These are phyloP conservation scores for Leucania comma DNA, from an alignment of 2,888 invertebrate genomes.

Conservation along the genomic window DNA sequence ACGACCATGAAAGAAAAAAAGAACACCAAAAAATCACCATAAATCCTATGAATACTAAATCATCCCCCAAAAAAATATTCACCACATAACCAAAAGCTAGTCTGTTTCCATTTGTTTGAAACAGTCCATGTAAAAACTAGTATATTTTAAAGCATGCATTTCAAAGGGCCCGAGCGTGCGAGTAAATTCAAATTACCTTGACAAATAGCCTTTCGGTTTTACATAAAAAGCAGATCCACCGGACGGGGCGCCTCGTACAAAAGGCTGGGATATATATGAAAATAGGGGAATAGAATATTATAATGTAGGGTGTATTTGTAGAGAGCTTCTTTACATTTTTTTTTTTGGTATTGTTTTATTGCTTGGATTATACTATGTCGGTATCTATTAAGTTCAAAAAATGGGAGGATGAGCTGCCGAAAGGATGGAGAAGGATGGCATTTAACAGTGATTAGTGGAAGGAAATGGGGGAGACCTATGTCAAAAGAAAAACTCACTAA, in stretches of 20 bases:
- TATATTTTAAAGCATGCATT: slow-evolving; percentile 63
- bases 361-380: background rate
- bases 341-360: background rate
- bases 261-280: slow-evolving; percentile 48
- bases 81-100: slow-evolving; percentile 32
- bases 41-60: slow-evolving; percentile 53
- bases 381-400: no score
- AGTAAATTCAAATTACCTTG: slow-evolving; percentile 69
- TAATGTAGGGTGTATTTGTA: slow-evolving; percentile 15
- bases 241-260: slow-evolving; percentile 48
- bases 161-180: slow-evolving; percentile 60
- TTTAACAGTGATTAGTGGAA: no score
- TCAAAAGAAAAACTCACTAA: no score
- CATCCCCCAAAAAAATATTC: slow-evolving; percentile 29
- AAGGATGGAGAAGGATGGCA: no score
- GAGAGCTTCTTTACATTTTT: slow-evolving; percentile 34
- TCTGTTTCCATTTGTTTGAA: slow-evolving; percentile 51
- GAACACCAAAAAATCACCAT: slow-evolving; percentile 28
- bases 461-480: no score
- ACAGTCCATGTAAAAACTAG: slow-evolving; percentile 51
- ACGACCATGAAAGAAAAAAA: background rate
- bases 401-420: no score
- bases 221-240: slow-evolving; percentile 65
- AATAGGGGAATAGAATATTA: slow-evolving; percentile 43
- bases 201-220: slow-evolving; percentile 67